Conservation (phyloP, 92 coral and sea anemone species). For the Paragorgia papillata region DNA sequence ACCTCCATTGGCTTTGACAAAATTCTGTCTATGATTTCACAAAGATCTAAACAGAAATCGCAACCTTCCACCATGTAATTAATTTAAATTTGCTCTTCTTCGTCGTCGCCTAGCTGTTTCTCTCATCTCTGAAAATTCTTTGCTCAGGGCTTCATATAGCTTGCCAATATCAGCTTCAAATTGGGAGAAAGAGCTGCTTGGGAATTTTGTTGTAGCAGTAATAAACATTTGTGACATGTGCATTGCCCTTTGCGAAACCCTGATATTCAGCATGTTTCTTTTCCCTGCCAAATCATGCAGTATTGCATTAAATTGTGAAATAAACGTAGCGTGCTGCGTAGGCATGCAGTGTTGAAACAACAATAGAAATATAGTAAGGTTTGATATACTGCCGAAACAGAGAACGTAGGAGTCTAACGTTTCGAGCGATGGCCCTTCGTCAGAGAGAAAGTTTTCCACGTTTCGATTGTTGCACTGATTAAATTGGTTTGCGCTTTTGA, state of each 20-base stretch:
- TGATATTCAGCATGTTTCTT: constrained; percentile 30
- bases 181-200: constrained; percentile 46
- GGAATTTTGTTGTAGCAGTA: constrained; percentile 43
- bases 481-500: constrained; percentile 46
- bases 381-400: too few relatives aligned
- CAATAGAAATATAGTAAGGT: too few relatives aligned
- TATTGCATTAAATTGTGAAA: too few relatives aligned
- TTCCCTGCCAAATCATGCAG: constrained; percentile 21
- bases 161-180: constrained; percentile 39
- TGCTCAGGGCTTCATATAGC: constrained; percentile 44
- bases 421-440: too few relatives aligned
- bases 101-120: constrained; percentile 48
- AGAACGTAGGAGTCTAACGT: too few relatives aligned
- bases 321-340: too few relatives aligned
- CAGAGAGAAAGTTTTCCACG: too few relatives aligned
- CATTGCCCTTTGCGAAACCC: constrained; percentile 32
- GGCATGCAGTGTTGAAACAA: too few relatives aligned
- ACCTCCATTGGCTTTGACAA: constrained; percentile 44
- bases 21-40: constrained; percentile 48
- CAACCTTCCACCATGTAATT: constrained; percentile 44
- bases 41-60: constrained; percentile 41
- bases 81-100: constrained; percentile 39
- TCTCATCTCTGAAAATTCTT: constrained; percentile 31
- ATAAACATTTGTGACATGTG: constrained; percentile 40
- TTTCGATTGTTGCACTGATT: too few relatives aligned